Evolutionary conservation across 2,888 invertebrate genomes (phyloP).

Genomic region (Orthosia cruda): DNA sequence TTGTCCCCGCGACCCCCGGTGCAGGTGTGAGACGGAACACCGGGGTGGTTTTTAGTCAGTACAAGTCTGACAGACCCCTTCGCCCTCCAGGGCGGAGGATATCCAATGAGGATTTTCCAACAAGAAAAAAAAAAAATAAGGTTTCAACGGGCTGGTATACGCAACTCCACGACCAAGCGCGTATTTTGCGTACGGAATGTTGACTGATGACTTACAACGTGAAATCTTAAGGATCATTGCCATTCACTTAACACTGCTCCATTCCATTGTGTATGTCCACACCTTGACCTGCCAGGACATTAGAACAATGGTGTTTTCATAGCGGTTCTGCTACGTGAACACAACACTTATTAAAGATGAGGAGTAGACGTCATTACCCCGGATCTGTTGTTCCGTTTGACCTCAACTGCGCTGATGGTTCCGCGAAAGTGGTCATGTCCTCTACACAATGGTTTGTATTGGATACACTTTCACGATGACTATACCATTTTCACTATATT

Average conservation of each 20-base stretch:
- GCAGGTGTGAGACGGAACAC: too few relatives aligned
- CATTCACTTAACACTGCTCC: neutral
- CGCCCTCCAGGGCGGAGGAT: too few relatives aligned
- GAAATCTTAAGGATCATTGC: neutral
- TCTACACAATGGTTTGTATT: constrained; percentile 31
- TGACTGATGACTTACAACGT: neutral
- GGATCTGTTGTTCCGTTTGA: constrained; percentile 41
- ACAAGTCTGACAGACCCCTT: too few relatives aligned
- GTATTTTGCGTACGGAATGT: too few relatives aligned
- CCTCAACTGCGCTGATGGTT: constrained; percentile 25
- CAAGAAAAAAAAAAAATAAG: too few relatives aligned
- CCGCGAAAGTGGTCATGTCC: constrained; percentile 46
- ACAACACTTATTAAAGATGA: constrained; percentile 20
- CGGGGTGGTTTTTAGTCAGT: too few relatives aligned
- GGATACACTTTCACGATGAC: constrained; percentile 37
- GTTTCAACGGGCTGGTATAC: too few relatives aligned
- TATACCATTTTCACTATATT: neutral
- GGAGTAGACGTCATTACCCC: constrained; percentile 39
- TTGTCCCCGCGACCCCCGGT: too few relatives aligned
- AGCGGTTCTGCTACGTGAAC: constrained; percentile 23
- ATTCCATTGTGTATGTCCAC: neutral
- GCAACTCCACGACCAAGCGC: too few relatives aligned
- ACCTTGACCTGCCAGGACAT: constrained; percentile 19
- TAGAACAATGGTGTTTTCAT: constrained; percentile 56
- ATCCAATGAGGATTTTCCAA: too few relatives aligned